Evolutionary conservation across 2,113 vertebrate genomes (phyloP), one percentile per base, ranked within the genome.

Genomic region (Lepus americanus): DNA sequence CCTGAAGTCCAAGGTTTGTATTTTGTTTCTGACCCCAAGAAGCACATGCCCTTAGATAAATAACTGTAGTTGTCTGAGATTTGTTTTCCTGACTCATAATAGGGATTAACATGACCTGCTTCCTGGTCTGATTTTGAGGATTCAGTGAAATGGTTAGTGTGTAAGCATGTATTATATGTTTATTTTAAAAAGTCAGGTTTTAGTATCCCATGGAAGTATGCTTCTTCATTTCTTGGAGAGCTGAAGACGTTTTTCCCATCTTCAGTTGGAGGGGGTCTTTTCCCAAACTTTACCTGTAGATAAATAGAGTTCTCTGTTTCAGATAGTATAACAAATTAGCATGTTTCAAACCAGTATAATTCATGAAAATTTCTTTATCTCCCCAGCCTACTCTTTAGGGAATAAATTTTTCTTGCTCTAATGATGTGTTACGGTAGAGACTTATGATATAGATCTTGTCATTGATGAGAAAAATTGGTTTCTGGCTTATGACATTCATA

Each of bases 361-460:
- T 88, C 33, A 3, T 85, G 33, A 9, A 33, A 55, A 49, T 83
- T 79, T 12, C 49, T 70, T 82, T 88, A 16, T 59, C 25, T 74
- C 78, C 87, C 25, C 29, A 70, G 14, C 8, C 8, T 22, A 2
- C 84, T 89, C 9, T 93, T 73, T 92, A 3, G 44, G 72, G 59
- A 44, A 9, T 79, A 36, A 17, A 87, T 95, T 82, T 79, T 20
- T 92, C 77, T 92, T 20, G 4, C 44, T 94, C 3, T 59, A 61
- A 67, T 10, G 1, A 59, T 31, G 4, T 82, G 25, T 76, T 89
- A 31, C 69, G n/a, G 5, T 64, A 31, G 51, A 93, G 25, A 11
- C 6, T 76, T 49, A 25, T 64, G 78, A 49, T 33, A 10, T 31
- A 59, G 22, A 82, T 83, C 3, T 33, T 67, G 49, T 19, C 59